Conservation (phyloP, 2,888 invertebrate species). For the Euspilapteryx auroguttella region DNA sequence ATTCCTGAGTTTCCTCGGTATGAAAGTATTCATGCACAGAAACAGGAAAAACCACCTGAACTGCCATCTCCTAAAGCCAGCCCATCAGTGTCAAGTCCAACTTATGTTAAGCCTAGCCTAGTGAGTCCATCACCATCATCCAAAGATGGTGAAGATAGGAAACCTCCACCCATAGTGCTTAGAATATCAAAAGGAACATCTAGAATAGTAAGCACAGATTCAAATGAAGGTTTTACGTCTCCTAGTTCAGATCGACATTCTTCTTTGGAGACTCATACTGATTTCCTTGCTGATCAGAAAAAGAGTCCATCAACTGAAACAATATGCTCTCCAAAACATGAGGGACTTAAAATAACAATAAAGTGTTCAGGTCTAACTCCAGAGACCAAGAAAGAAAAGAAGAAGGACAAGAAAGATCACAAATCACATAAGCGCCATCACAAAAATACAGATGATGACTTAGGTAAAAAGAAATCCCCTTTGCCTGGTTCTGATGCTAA, state of each 20-base stretch:
- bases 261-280: constrained; percentile 45
- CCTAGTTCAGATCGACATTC: constrained; percentile 55
- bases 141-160: constrained; percentile 44
- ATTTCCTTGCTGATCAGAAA: constrained; percentile 38
- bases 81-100: constrained; percentile 36
- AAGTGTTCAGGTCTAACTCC: constrained; percentile 42
- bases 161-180: constrained; percentile 82
- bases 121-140: constrained; percentile 50
- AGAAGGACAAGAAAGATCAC: constrained; percentile 54
- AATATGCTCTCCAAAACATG: constrained; percentile 52
- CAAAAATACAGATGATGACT: constrained; percentile 33
- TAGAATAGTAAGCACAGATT: constrained; percentile 66
- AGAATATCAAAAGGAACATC: constrained; percentile 81
- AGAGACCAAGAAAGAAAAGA: constrained; percentile 36
- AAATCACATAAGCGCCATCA: constrained; percentile 54
- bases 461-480: constrained; percentile 49
- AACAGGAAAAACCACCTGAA: too few species aligned
- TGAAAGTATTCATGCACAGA: constrained; percentile 22
- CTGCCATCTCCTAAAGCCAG: constrained; percentile 45
- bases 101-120: constrained; percentile 32
- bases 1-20: constrained; percentile 44
- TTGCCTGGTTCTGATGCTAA: constrained; percentile 48
- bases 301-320: constrained; percentile 43
- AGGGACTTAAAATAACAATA: constrained; percentile 53
- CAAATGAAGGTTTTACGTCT: constrained; percentile 63